These are phyloP conservation scores for Entomyzon cyanotis DNA, from an alignment of 2,113 vertebrate species.

Conservation along the genomic window DNA sequence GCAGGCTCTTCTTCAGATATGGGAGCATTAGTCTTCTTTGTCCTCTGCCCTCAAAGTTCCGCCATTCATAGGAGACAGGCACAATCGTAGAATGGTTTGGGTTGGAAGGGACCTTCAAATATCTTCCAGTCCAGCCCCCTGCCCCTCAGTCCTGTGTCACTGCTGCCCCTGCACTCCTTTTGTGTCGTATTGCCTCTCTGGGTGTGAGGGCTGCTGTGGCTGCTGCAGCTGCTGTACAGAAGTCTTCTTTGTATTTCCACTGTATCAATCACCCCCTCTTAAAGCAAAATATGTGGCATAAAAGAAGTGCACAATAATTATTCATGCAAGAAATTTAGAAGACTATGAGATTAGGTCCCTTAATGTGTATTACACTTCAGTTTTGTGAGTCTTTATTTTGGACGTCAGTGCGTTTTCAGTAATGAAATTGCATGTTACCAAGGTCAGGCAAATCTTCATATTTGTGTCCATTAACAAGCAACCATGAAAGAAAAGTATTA, in stretches of 20 bases:
- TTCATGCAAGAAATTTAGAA: background rate
- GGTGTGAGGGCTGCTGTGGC: background rate
- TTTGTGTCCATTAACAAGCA: background rate
- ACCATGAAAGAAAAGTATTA: background rate
- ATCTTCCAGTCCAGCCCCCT: background rate
- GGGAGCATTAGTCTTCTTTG: background rate
- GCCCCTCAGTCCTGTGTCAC: background rate
- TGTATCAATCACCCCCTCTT: background rate
- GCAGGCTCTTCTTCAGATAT: background rate
- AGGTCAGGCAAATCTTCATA: background rate
- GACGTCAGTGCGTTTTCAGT: background rate
- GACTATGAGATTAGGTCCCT: background rate
- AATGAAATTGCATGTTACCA: background rate
- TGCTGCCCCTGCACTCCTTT: background rate
- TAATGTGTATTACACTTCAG: background rate
- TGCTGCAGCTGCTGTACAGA: background rate
- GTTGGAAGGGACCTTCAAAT: background rate
- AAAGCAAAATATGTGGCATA: background rate
- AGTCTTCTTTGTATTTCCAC: background rate
- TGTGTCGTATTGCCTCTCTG: fast-evolving
- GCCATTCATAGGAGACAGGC: fast-evolving
- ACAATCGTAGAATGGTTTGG: background rate
- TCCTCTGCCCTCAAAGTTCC: background rate
- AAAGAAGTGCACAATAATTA: background rate
- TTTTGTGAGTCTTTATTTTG: background rate